Evolutionary conservation across 1,140 invertebrate species (phyloP).

Genomic region (Heterodera schachtii): DNA sequence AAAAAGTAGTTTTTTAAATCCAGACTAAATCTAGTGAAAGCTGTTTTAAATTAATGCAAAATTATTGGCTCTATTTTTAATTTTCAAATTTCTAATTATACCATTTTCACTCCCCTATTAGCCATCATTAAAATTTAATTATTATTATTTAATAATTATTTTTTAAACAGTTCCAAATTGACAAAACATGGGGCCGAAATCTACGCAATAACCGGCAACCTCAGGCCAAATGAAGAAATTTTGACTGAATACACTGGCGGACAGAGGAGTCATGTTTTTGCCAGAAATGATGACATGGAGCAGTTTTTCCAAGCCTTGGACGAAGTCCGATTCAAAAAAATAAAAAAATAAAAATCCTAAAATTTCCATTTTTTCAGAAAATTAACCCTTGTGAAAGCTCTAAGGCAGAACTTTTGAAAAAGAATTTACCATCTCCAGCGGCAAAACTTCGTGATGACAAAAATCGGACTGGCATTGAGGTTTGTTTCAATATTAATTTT

Average conservation of each 20-base stretch:
- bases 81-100: too few relatives aligned
- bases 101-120: too few relatives aligned
- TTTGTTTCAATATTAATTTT: not conserved
- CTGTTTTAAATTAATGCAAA: too few relatives aligned
- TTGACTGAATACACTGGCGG: conserved; percentile 16
- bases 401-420: not conserved
- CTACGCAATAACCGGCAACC: conserved; percentile 18
- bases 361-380: not conserved
- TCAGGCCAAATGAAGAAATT: conserved; percentile 12
- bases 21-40: too few relatives aligned
- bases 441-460: not conserved
- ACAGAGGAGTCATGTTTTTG: conserved; percentile 12
- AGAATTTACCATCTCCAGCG: not conserved
- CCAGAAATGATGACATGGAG: conserved; percentile 15
- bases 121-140: not conserved
- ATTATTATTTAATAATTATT: not conserved
- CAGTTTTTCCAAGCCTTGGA: conserved; percentile 23
- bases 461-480: not conserved
- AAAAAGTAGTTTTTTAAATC: too few relatives aligned
- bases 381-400: not conserved
- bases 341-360: not conserved
- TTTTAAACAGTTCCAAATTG: conserved; percentile 19
- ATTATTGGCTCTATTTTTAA: too few relatives aligned
- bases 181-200: conserved; percentile 5
- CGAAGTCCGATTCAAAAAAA: conserved; percentile 4